Evolutionary conservation across 2,797 vertebrate genomes (phyloP), one percentile per base, ranked within the genome.

Genomic region (Petrocephalus sullivani): DNA sequence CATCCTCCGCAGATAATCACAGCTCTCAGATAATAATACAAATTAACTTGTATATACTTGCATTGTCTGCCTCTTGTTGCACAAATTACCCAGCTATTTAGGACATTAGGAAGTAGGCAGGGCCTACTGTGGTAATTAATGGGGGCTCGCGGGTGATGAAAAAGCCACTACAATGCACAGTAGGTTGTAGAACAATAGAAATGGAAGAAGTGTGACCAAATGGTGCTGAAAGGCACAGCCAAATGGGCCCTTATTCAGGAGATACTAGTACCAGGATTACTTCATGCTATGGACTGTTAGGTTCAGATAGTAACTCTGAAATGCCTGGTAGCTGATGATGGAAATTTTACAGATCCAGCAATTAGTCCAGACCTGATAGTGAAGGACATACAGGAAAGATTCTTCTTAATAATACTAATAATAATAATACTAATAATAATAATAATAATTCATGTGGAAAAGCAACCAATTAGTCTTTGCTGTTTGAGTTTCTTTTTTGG

Each of bases 61-160:
- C 71, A 41, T 78, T 46, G 71, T 46, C 6, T 78, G 71, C 7
- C 5, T 78, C 16, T 78, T 46, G 37, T 46, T 46, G 33, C 33
- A 78, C 71, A 78, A 78, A 78, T 78, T 46, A 78, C 37, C 71
- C 71, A 19, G 37, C 71, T 78, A 46, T 41, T 78, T 78, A 9
- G 71, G 71, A 46, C 16, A 78, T 78, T 78, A 78, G 37, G 71
- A 78, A 78, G 46, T 78, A 41, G 37, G 37, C 71, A 78, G 16
- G 16, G 71, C 71, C 71, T 78, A 78, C 71, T 78, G 71, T 19
- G 71, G 37, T 78, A 78, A 78, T 78, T 78, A 78, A 78, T 78
- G 71, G 19, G 37, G 71, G 37, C 71, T 78, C 9, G 71, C 41
- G 37, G 71, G 33, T 78, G 71, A 46, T 46, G 71, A 3, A 41